Conservation (phyloP, 2,113 vertebrate genomes). For the Dipodomys ordii region DNA sequence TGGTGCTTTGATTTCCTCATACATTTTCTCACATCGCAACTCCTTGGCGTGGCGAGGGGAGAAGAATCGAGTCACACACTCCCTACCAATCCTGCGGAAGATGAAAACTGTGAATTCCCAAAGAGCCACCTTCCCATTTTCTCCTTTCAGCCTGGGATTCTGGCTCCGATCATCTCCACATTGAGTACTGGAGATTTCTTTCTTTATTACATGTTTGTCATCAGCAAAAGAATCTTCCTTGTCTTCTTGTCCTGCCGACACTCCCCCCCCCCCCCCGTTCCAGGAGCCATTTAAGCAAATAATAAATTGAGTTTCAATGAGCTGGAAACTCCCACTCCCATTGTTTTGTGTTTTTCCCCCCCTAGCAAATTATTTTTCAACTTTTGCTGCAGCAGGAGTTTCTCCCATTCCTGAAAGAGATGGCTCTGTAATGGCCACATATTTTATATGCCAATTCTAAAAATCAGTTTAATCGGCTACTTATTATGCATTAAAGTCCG, state of each 20-base stretch:
- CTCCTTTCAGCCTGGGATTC: conserved; percentile 64
- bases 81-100: conserved; percentile 68
- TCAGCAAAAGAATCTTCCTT: conserved; percentile 78
- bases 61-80: conserved; percentile 47
- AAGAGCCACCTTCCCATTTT: conserved; percentile 77
- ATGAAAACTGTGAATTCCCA: conserved; percentile 80
- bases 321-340: conserved; percentile 79
- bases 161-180: conserved; percentile 75
- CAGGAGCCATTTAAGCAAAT: conserved; percentile 83
- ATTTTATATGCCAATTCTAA: conserved; percentile 79
- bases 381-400: conserved; percentile 71
- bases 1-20: conserved; percentile 65
- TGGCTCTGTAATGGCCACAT: conserved; percentile 65
- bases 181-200: conserved; percentile 64
- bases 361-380: conserved; percentile 80
- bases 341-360: conserved; percentile 51
- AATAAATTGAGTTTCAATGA: conserved; percentile 85
- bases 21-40: conserved; percentile 66
- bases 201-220: conserved; percentile 76
- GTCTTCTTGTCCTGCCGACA: conserved; percentile 78
- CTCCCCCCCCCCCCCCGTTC: conserved; percentile 70
- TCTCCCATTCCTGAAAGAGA: conserved; percentile 65
- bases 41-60: background rate
- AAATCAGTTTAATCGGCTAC: conserved; percentile 75
- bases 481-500: conserved; percentile 81